Percentiles rank a stretch among this genome's conserved stretches.
Evolutionary conservation across 2,797 vertebrate species (phyloP).

Genomic region (Myotis findleyi): DNA sequence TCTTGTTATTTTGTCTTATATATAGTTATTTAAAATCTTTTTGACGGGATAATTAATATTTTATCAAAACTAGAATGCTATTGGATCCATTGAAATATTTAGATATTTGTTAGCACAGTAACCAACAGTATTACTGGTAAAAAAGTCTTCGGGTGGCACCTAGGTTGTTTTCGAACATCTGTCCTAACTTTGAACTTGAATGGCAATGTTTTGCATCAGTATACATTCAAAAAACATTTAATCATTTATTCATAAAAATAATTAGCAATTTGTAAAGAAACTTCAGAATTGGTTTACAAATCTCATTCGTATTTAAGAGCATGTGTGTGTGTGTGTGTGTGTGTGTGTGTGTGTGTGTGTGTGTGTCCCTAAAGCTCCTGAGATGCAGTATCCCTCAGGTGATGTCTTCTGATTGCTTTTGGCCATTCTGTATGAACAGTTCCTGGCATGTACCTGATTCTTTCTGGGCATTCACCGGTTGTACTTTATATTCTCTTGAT

Average conservation of each 20-base stretch:
- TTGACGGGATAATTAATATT: not conserved
- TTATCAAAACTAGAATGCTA: not conserved
- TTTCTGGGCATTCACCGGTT: not conserved
- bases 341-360: not conserved
- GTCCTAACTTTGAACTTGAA: not conserved
- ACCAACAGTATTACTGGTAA: not conserved
- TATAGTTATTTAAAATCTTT: not conserved
- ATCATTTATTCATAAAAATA: not conserved
- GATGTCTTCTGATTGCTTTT: not conserved
- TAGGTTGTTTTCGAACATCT: not conserved
- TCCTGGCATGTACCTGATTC: not conserved
- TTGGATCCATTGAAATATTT: not conserved
- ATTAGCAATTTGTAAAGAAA: not conserved
- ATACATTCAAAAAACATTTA: not conserved
- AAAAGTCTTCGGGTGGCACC: not conserved
- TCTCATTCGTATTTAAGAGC: not conserved
- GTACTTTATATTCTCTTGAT: not conserved
- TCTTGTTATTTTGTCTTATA: not conserved
- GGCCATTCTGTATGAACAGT: not conserved
- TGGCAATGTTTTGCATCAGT: not conserved
- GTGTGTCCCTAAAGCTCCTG: not conserved
- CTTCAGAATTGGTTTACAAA: not conserved
- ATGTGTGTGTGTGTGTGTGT: not conserved
- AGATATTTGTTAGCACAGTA: not conserved
- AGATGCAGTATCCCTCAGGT: not conserved